Percentiles rank a stretch among this genome's conserved stretches.
phyloP scores from a whole-genome alignment of 1,140 invertebrate species.

The Drosophila willistoni region DNA sequence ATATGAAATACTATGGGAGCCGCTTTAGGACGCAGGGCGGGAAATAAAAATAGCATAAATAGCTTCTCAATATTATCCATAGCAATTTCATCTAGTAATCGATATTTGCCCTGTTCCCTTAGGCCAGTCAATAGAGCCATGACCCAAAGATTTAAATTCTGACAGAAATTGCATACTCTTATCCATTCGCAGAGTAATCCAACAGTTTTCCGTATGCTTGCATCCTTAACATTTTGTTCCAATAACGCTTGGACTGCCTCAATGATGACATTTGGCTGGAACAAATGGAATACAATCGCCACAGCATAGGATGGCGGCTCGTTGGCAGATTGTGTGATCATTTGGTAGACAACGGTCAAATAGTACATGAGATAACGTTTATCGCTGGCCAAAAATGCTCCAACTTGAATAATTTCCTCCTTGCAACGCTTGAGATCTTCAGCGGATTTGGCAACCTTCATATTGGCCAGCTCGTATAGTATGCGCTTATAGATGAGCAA shows the following conservation, averaged over 20 bases:
- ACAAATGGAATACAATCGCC: constrained; percentile 85
- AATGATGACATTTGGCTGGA: constrained; percentile 80
- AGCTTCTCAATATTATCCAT: constrained; percentile 84
- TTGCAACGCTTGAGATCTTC: constrained; percentile 74
- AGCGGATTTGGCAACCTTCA: constrained; percentile 35
- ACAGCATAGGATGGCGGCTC: constrained; percentile 84
- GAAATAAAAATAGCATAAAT: constrained; percentile 82
- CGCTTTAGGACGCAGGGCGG: constrained; percentile 82
- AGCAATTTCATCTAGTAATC: constrained; percentile 84
- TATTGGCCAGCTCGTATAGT: constrained; percentile 47
- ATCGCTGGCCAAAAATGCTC: constrained; percentile 73
- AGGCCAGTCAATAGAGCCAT: constrained; percentile 84
- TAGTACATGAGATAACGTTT: constrained; percentile 73
- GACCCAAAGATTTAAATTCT: constrained; percentile 84
- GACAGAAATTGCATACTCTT: constrained; percentile 83
- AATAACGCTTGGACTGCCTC: constrained; percentile 83
- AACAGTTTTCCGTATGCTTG: constrained; percentile 83
- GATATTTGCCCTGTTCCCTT: constrained; percentile 83
- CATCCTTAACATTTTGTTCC: constrained; percentile 75
- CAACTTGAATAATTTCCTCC: constrained; percentile 81
- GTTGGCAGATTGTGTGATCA: constrained; percentile 68
- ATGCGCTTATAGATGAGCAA: constrained; percentile 44
- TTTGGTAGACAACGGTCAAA: constrained; percentile 82
- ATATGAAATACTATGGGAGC: constrained; percentile 85
- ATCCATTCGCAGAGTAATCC: constrained; percentile 85